Conservation (phyloP, 2,797 vertebrate species). For the Pelochelys cantorii region DNA sequence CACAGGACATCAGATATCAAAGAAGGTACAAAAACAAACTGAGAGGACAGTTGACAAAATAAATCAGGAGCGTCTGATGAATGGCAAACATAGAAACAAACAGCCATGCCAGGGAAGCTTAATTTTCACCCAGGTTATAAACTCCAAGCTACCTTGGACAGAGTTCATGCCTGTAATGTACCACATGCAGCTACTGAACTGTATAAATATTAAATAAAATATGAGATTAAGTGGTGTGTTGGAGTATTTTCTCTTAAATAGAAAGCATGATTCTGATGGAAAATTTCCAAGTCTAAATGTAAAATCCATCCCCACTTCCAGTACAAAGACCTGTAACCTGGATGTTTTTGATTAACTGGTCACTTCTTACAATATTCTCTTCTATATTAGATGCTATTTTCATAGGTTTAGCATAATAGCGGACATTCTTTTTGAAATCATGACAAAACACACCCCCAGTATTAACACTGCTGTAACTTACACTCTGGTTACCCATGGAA, state of each 20-base stretch:
- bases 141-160: background rate
- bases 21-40: background rate
- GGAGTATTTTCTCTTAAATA: background rate
- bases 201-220: rapidly evolving
- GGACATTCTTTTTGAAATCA: background rate
- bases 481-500: background rate
- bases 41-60: background rate
- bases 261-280: rapidly evolving
- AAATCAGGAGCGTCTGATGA: rapidly evolving
- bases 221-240: background rate
- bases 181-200: rapidly evolving
- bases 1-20: background rate
- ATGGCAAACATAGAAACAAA: rapidly evolving
- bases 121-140: rapidly evolving
- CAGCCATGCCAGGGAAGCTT: rapidly evolving
- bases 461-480: background rate
- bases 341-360: background rate
- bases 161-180: rapidly evolving
- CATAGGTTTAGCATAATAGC: background rate
- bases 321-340: background rate
- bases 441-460: background rate
- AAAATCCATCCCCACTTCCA: rapidly evolving
- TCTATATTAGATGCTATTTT: background rate
- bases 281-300: rapidly evolving
- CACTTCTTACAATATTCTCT: background rate